A percentile compares a stretch with the other conserved stretches of the same genome.
Conservation (phyloP, 2,113 vertebrate genomes). For the Odontesthes bonariensis region DNA sequence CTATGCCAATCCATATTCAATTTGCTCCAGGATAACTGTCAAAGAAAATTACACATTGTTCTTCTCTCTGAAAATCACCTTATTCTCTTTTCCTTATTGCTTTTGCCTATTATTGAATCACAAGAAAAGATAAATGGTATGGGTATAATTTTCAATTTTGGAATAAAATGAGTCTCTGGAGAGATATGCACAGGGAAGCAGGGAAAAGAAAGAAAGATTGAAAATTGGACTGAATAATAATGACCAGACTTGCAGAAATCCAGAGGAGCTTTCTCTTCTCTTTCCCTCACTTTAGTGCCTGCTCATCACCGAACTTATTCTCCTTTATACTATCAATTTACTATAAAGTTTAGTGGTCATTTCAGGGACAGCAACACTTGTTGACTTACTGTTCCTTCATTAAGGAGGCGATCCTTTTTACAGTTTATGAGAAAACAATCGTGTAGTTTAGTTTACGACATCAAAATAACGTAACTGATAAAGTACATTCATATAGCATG, state of each 20-base stretch:
- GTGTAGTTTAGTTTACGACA: slow-evolving; percentile 53
- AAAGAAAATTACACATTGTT: slow-evolving; percentile 66
- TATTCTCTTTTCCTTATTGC: slow-evolving; percentile 36
- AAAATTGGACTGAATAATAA: slow-evolving; percentile 61
- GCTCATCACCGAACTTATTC: slow-evolving; percentile 38
- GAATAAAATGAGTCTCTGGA: slow-evolving; percentile 58
- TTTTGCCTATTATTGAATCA: slow-evolving; percentile 68
- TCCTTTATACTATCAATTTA: slow-evolving; percentile 28
- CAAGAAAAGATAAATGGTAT: slow-evolving; percentile 64
- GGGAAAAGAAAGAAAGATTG: slow-evolving; percentile 24
- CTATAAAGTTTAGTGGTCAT: slow-evolving; percentile 58
- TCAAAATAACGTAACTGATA: slow-evolving; percentile 60
- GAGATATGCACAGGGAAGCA: slow-evolving; percentile 39
- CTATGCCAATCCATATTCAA: slow-evolving; percentile 71
- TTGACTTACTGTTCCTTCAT: slow-evolving; percentile 64
- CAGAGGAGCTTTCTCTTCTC: slow-evolving; percentile 17
- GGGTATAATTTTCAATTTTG: slow-evolving; percentile 70
- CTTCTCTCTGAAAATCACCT: slow-evolving; percentile 55
- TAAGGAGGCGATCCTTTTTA: slow-evolving; percentile 70
- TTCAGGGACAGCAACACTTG: slow-evolving; percentile 64
- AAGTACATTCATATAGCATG: slow-evolving; percentile 46
- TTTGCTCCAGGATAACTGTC: slow-evolving; percentile 62
- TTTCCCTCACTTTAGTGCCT: slow-evolving; percentile 16
- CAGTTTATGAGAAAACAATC: slow-evolving; percentile 68
- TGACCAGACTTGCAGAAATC: slow-evolving; percentile 45